phyloP scores from a whole-genome alignment of 2,888 invertebrate genomes.

The Anorthoa munda region DNA sequence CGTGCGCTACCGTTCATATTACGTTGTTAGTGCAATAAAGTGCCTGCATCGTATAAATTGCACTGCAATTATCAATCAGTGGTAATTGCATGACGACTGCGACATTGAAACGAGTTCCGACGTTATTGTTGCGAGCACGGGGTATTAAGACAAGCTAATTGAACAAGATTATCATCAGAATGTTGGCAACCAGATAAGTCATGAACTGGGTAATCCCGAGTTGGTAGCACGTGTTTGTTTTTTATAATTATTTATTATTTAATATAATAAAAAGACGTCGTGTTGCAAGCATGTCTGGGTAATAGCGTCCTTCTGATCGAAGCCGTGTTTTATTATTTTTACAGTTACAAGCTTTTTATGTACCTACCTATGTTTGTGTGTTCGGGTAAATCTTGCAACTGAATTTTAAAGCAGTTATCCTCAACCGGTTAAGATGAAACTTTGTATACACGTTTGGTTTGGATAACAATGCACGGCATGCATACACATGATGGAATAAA shows the following conservation, averaged over 20 bases:
- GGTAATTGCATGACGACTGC: conserved; percentile 53
- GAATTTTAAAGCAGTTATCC: too few relatives aligned
- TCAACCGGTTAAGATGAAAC: too few relatives aligned
- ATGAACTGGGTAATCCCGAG: conserved; percentile 34
- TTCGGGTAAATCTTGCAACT: too few relatives aligned
- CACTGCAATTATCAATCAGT: conserved; percentile 55
- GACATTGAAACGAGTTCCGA: conserved; percentile 60
- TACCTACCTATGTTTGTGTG: too few relatives aligned
- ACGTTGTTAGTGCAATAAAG: conserved; percentile 49
- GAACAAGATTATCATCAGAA: conserved; percentile 48
- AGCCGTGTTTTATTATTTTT: too few relatives aligned
- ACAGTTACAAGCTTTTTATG: too few relatives aligned
- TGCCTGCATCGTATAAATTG: conserved; percentile 51
- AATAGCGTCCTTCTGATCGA: too few relatives aligned
- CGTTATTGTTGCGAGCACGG: conserved; percentile 3
- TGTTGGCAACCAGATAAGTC: conserved; percentile 14
- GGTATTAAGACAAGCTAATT: conserved; percentile 27
- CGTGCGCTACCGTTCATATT: conserved; percentile 20
- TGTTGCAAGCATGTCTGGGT: too few relatives aligned
- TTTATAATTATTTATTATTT: neutral
- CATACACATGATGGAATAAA: too few relatives aligned
- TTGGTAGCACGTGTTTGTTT: neutral
- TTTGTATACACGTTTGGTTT: too few relatives aligned
- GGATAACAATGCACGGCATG: too few relatives aligned
- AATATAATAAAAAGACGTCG: too few relatives aligned